Base-by-base conservation (phyloP, 2,113 vertebrate species). In the Psephotus haematonotus region DNA sequence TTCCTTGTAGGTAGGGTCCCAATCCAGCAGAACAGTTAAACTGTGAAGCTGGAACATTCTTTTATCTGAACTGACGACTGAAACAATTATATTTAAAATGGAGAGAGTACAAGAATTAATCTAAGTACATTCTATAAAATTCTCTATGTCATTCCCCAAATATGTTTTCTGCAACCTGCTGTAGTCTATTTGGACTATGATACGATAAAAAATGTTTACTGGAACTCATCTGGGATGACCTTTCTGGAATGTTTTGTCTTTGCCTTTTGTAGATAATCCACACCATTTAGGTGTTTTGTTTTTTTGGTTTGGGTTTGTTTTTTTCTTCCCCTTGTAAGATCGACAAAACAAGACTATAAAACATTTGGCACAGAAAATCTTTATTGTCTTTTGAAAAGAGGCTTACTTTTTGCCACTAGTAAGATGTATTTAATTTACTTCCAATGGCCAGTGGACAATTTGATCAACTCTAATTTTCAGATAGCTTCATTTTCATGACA, bases 181-280 rank as follows among this genome's bases (percentile, higher is more conserved):
- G 25, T 35, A 76, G 52, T 89, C 57, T 84, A 10, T 76, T 93
- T 92, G 57, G 52, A 88, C 55, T 93, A 44, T 41, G 53, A 86
- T 59, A 47, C 22, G 2, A 84, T 84, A 78, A 11, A 52, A 90
- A 78, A 6, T 4, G n/a, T 79, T 92, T 91, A 76, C 72, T 82
- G 65, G 80, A 93, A 93, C 90, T 92, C 52, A 46, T 94, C 52
- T 68, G n/a, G 52, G 57, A 55, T 86, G 84, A 78, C 33, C 23
- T 88, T 63, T 60, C 72, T 55, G n/a, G 44, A 68, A 11, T 78
- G 65, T 95, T 96, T 92, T 88, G 46, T 94, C 80, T 95, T 94
- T 92, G 50, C 17, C 65, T 78, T 22, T 69, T 72, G 62, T 37
- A 90, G 62, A 88, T 82, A 94, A 82, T 20, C 8, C 19, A 24